Percentiles rank a stretch among this genome's conserved stretches.
These are phyloP conservation scores for Petrolisthes cinctipes DNA, from an alignment of 2,888 invertebrate genomes.

Conservation along the genomic window DNA sequence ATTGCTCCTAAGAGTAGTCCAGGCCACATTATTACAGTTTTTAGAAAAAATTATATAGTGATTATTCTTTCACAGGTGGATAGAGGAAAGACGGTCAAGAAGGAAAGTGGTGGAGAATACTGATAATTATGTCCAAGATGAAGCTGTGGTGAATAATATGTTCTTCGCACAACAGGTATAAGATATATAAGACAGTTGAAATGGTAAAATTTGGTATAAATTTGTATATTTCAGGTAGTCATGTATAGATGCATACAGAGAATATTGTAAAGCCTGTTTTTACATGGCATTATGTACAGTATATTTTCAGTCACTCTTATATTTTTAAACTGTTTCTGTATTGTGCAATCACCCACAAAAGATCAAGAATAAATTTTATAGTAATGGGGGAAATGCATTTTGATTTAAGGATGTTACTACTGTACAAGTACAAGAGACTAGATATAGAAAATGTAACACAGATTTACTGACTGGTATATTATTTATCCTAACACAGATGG, in stretches of 20 bases:
- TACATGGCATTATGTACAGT: too few species aligned
- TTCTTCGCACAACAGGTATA: constrained; percentile 96
- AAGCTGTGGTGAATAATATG: constrained; percentile 92
- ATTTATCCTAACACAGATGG: constrained; percentile 73
- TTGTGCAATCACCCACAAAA: too few species aligned
- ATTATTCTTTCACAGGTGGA: constrained; percentile 87
- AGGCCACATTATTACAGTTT: too few species aligned
- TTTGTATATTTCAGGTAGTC: too few species aligned
- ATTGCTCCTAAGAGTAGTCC: too few species aligned
- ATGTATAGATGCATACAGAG: too few species aligned
- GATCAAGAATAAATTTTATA: too few species aligned
- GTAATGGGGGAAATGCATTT: not conserved
- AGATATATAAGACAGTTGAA: not conserved
- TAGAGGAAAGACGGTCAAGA: constrained; percentile 91
- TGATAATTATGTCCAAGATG: constrained; percentile 93
- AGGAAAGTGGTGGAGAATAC: constrained; percentile 91
- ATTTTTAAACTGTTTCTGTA: too few species aligned
- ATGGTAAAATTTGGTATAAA: too few species aligned
- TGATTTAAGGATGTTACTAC: not conserved
- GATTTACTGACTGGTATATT: not conserved
- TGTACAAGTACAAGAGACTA: not conserved
- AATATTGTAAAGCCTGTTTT: too few species aligned
- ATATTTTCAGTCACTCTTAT: too few species aligned
- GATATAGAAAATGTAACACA: not conserved
- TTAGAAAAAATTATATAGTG: constrained; percentile 72